These are phyloP conservation scores for Xerus inauris DNA, from an alignment of 2,113 vertebrate genomes.

Conservation along the genomic window DNA sequence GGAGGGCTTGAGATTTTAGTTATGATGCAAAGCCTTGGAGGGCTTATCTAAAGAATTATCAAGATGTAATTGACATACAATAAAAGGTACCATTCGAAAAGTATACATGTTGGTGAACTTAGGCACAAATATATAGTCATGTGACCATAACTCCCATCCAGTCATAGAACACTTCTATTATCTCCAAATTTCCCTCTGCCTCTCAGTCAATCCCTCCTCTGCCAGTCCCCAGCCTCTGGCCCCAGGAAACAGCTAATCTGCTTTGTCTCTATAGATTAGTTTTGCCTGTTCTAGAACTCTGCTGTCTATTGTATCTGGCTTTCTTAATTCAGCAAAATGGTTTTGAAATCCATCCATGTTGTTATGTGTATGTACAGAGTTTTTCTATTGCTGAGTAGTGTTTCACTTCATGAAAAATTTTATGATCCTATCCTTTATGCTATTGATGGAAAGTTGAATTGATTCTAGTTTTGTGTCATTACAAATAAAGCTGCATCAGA, in stretches of 20 bases:
- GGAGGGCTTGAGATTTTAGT: background rate
- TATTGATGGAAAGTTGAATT: background rate
- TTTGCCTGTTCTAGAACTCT: background rate
- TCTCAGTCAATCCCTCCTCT: background rate
- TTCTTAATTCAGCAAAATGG: background rate
- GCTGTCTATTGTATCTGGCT: background rate
- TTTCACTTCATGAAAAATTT: background rate
- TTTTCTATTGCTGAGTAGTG: background rate
- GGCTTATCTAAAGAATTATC: background rate
- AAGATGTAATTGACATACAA: background rate
- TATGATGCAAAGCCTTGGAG: background rate
- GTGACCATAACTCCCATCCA: background rate
- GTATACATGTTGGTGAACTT: background rate
- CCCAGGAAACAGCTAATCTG: background rate
- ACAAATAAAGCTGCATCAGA: background rate
- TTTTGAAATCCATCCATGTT: background rate
- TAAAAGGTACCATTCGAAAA: background rate
- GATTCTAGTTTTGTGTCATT: background rate
- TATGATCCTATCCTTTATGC: no score
- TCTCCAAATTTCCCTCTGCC: background rate
- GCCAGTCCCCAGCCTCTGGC: rapidly evolving
- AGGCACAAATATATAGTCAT: background rate
- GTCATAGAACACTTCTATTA: background rate
- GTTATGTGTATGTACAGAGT: background rate
- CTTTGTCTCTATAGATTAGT: background rate